Base-by-base conservation (phyloP, 2,797 vertebrate species). In the Tokudaia muenninki region DNA sequence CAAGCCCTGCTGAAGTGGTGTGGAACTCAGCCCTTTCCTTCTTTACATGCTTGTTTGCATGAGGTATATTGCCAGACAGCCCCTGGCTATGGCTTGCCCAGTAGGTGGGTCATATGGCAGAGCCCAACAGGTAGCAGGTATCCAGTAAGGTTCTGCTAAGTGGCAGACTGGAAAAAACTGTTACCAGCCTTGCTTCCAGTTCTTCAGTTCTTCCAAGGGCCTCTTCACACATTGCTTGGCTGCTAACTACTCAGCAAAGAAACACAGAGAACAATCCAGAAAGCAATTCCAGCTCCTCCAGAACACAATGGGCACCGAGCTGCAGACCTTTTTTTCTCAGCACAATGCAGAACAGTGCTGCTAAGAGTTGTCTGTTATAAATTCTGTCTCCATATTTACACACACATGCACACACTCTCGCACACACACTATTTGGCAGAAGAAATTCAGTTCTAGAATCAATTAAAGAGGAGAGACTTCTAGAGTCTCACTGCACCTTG, bases 231-330 rank as follows among this genome's bases (percentile, higher is more conserved):
- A 22, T 63, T 91, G 11, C 63, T 84, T 74, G 47, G 31, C 22
- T 79, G 11, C 17, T 77, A 78, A 77, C 37, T 41, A 24, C n/a
- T 70, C 34, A 67, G 77, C 59, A 78, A 84, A 78, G 65, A 92
- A 93, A 92, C 50, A 91, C 12, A 22, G 41, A 63, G 31, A 96
- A 81, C 7, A 80, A 94, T 63, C 59, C 90, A 95, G 72, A 78
- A 93, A 80, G 83, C 70, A 94, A 67, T 65, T 4, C 8, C 55
- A 22, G 47, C 19, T 93, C 16, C 65, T 82, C 63, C 21, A 89
- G 81, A 97, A 44, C 1, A 19, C 65, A 67, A 1, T 55, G 9
- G 31, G 2, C 29, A 9, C 47, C 16, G 57, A 91, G 37, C 50
- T 52, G 50, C 41, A 55, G 21, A 22, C 61, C 47, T 47, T 93